phyloP scores from a whole-genome alignment of 2,888 invertebrate species.

The Dioctria rufipes region DNA sequence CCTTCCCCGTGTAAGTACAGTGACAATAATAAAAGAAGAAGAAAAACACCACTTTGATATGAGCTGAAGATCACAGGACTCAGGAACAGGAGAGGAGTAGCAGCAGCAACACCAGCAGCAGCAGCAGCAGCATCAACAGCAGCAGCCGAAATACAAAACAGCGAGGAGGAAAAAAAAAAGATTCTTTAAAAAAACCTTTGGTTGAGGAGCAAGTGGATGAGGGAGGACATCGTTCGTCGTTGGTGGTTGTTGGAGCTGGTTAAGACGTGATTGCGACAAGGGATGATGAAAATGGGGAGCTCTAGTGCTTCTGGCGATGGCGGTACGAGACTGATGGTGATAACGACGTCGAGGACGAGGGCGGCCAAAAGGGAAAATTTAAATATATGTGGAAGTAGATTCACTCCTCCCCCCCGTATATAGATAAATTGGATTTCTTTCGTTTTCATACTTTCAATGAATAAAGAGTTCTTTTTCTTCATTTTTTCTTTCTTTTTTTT shows the following conservation, averaged over 20 bases:
- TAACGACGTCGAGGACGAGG: slow-evolving; percentile 44
- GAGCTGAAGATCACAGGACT: no score
- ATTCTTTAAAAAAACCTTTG: slow-evolving; percentile 1
- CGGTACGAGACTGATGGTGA: slow-evolving; percentile 37
- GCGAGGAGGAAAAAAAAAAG: neutral
- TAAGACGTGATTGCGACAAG: slow-evolving; percentile 20
- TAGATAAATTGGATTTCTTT: slow-evolving; percentile 54
- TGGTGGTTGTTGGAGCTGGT: slow-evolving; percentile 6
- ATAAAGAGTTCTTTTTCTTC: slow-evolving; percentile 19
- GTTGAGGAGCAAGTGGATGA: neutral
- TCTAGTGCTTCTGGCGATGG: neutral
- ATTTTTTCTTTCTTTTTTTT: slow-evolving; percentile 15
- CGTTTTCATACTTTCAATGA: slow-evolving; percentile 52
- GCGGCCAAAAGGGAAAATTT: slow-evolving; percentile 23
- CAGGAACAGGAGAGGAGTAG: neutral
- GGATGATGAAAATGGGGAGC: slow-evolving; percentile 26
- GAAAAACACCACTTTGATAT: no score
- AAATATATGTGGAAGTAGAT: slow-evolving; percentile 21
- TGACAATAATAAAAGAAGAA: no score
- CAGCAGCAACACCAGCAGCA: neutral
- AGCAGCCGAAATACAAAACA: neutral
- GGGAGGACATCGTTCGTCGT: neutral
- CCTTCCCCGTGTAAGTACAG: no score
- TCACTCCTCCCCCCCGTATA: neutral
- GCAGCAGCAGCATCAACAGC: neutral